Evolutionary conservation across 2,113 vertebrate genomes (phyloP).

Genomic region (Psilopogon haemacephalus): DNA sequence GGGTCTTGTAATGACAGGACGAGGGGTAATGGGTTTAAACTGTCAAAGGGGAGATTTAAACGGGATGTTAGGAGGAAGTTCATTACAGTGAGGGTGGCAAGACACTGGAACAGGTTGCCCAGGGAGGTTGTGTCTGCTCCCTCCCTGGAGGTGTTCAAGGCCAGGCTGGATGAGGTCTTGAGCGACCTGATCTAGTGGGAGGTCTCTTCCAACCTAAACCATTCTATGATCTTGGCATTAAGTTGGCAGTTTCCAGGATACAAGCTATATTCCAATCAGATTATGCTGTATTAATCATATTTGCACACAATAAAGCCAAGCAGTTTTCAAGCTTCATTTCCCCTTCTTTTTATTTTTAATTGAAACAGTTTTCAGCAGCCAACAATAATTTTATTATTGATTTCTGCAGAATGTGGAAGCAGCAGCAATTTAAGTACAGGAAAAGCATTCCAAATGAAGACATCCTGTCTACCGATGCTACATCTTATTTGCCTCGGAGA

Average conservation of each 20-base stretch:
- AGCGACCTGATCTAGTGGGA: too few relatives aligned
- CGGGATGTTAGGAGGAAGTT: too few relatives aligned
- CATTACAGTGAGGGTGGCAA: too few relatives aligned
- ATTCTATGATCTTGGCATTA: conserved; percentile 15
- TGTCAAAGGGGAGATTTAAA: too few relatives aligned
- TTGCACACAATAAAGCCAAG: background rate
- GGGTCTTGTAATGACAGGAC: too few relatives aligned
- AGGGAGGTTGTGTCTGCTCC: too few relatives aligned
- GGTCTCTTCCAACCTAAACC: too few relatives aligned
- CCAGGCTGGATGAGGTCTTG: too few relatives aligned
- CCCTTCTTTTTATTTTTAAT: background rate
- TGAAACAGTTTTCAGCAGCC: background rate
- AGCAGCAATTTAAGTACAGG: conserved; percentile 4
- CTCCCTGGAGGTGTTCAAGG: too few relatives aligned
- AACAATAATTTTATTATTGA: background rate
- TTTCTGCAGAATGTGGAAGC: background rate
- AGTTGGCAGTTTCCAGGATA: conserved; percentile 11
- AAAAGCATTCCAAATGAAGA: conserved; percentile 20
- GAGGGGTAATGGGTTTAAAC: too few relatives aligned
- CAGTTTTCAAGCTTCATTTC: conserved; percentile 22
- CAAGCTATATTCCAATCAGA: background rate
- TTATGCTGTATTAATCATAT: conserved; percentile 21
- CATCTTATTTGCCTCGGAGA: background rate
- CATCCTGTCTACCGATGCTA: background rate
- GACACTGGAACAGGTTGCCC: too few relatives aligned